Conservation (phyloP, 1,140 invertebrate species). For the Dendrolimus kikuchii region DNA sequence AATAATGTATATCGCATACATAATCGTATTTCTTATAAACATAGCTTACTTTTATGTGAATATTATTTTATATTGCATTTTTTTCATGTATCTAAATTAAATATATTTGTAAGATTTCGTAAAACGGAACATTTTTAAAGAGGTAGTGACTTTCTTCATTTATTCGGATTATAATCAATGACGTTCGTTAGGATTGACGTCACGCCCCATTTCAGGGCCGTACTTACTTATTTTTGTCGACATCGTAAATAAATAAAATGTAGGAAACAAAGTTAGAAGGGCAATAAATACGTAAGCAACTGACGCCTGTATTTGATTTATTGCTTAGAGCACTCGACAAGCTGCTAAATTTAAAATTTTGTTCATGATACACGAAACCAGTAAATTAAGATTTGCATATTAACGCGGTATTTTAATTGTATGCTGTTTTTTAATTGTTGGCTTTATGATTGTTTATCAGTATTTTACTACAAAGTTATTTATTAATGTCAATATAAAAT, state of each 20-base stretch:
- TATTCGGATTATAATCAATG: constrained; percentile 41
- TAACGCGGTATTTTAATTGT: neutral
- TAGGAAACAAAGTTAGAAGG: constrained; percentile 29
- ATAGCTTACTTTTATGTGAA: too few relatives aligned
- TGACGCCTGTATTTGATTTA: constrained; percentile 20
- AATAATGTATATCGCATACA: too few relatives aligned
- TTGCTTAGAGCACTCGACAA: constrained; percentile 5
- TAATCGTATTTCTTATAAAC: too few relatives aligned
- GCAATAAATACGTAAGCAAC: constrained; percentile 28
- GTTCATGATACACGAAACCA: too few relatives aligned
- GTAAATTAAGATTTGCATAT: neutral
- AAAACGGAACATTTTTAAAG: constrained; percentile 40
- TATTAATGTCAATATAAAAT: too few relatives aligned
- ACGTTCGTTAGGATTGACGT: constrained; percentile 51
- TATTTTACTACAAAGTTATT: too few relatives aligned
- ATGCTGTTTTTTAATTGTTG: neutral
- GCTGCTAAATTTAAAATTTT: neutral
- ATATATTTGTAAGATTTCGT: constrained; percentile 7
- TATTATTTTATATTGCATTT: neutral
- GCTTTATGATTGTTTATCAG: neutral
- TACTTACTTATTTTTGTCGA: constrained; percentile 51
- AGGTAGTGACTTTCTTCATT: constrained; percentile 27
- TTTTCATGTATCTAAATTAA: neutral
- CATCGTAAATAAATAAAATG: constrained; percentile 39
- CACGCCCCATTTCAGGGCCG: constrained; percentile 63